Evolutionary conservation across 2,888 invertebrate species (phyloP).

Genomic region (Gasteruption jaculator): DNA sequence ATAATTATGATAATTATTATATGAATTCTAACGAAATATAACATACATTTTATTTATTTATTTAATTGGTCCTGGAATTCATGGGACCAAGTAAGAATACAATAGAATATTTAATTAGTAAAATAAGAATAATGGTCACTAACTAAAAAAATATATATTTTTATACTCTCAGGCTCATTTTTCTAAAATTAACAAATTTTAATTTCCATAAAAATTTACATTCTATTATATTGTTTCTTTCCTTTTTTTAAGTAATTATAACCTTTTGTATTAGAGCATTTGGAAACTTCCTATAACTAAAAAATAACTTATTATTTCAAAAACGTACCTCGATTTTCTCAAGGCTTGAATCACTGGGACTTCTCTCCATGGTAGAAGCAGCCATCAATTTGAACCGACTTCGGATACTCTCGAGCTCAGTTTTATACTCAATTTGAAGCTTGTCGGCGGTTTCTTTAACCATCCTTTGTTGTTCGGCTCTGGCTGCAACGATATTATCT

Average conservation of each 20-base stretch:
- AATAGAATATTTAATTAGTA: too few relatives aligned
- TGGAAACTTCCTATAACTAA: conserved; percentile 4
- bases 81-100: too few relatives aligned
- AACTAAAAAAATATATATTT: conserved; percentile 6
- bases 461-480: conserved; percentile 56
- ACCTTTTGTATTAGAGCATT: too few relatives aligned
- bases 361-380: conserved; percentile 67
- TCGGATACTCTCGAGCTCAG: conserved; percentile 69
- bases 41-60: not conserved
- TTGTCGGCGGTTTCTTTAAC: conserved; percentile 68
- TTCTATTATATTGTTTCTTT: too few relatives aligned
- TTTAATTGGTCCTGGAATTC: not conserved
- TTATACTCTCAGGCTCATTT: too few relatives aligned
- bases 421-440: conserved; percentile 68
- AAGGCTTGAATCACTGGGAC: conserved; percentile 72
- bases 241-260: too few relatives aligned
- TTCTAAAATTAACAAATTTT: too few relatives aligned
- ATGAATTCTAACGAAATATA: too few relatives aligned
- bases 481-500: conserved; percentile 37
- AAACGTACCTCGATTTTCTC: conserved; percentile 64
- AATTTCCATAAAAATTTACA: too few relatives aligned
- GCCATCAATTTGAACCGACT: conserved; percentile 62
- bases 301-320: conserved; percentile 5
- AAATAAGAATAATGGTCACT: too few relatives aligned
- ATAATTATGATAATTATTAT: not conserved